These are phyloP conservation scores for Bos taurus DNA, from an alignment of 2,113 vertebrate genomes.

Conservation along the genomic window ARS-UCD2.0 NC_037352.1:32338501-32339000, in stretches of 20 bases:
- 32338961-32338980: neutral
- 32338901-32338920: neutral
- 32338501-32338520: too few relatives aligned
- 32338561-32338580: too few relatives aligned
- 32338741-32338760: neutral
- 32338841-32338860: neutral
- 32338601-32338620: too few relatives aligned
- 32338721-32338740: rapidly evolving
- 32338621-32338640: too few relatives aligned
- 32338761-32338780: neutral
- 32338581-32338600: too few relatives aligned
- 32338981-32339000: neutral
- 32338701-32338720: neutral
- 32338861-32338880: neutral
- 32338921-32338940: neutral
- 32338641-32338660: too few relatives aligned
- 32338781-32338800: neutral
- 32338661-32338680: neutral
- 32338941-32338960: neutral
- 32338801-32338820: neutral
- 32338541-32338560: too few relatives aligned
- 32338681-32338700: neutral
- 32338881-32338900: neutral
- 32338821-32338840: neutral
- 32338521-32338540: too few relatives aligned